Evolutionary conservation across 2,797 vertebrate genomes (phyloP).

Genomic region (Selene dorsalis): DNA sequence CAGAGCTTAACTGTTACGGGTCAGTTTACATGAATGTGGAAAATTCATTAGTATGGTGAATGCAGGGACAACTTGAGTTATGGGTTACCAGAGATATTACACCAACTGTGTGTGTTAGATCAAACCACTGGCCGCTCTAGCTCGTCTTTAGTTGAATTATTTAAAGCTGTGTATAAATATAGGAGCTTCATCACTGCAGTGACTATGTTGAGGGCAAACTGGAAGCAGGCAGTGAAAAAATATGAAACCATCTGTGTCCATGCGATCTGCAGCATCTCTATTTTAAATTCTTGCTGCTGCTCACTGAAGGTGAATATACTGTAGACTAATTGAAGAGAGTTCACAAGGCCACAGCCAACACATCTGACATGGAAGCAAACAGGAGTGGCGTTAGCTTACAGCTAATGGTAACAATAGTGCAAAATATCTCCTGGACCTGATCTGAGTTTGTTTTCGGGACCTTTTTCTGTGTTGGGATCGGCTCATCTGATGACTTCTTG

Average conservation of each 20-base stretch:
- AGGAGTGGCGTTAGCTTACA: conserved; percentile 19
- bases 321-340: not conserved
- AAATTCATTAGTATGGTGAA: conserved; percentile 24
- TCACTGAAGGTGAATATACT: conserved; percentile 35
- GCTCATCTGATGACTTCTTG: conserved; percentile 2
- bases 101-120: conserved; percentile 16
- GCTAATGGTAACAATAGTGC: conserved; percentile 4
- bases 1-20: not conserved
- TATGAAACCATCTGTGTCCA: conserved; percentile 24
- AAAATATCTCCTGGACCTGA: not conserved
- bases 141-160: conserved; percentile 46
- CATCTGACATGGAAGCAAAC: conserved; percentile 27
- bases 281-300: conserved; percentile 13
- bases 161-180: conserved; percentile 46
- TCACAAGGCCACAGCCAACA: conserved; percentile 27
- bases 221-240: not conserved
- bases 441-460: conserved; percentile 5
- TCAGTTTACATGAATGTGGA: conserved; percentile 7
- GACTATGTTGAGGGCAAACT: conserved; percentile 4
- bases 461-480: not conserved
- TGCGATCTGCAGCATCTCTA: conserved; percentile 26
- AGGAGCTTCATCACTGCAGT: conserved; percentile 30
- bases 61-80: conserved; percentile 11
- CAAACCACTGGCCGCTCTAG: conserved; percentile 25
- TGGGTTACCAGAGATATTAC: conserved; percentile 36